Evolutionary conservation across 2,888 invertebrate genomes (phyloP).

Genomic region (Thera britannica): DNA sequence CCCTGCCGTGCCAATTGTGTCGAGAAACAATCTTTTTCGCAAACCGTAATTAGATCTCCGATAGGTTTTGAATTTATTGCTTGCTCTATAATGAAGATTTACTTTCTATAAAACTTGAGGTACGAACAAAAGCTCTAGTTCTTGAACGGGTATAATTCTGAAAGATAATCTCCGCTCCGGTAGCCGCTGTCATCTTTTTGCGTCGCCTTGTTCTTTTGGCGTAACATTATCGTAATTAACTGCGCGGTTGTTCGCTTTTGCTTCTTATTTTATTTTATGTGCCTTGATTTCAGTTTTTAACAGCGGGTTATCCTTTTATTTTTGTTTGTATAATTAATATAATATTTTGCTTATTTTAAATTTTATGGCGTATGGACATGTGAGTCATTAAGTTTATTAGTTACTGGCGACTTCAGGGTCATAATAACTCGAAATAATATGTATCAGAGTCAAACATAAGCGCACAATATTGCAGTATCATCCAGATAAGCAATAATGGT

Average conservation of each 20-base stretch:
- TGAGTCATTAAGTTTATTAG: background rate
- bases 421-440: background rate
- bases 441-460: constrained; percentile 9
- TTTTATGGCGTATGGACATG: background rate
- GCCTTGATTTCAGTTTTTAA: constrained; percentile 26
- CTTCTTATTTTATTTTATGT: constrained; percentile 35
- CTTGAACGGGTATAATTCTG: constrained; percentile 67
- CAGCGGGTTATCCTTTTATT: constrained; percentile 2
- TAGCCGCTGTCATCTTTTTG: constrained; percentile 65
- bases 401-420: background rate
- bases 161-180: constrained; percentile 67
- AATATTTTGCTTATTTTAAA: background rate
- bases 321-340: constrained; percentile 10
- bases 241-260: constrained; percentile 26
- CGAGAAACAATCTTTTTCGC: constrained; percentile 39
- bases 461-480: constrained; percentile 44
- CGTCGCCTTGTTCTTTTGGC: constrained; percentile 44
- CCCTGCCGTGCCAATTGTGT: constrained; percentile 32
- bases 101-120: constrained; percentile 60
- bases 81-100: constrained; percentile 77
- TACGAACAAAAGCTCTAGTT: constrained; percentile 62
- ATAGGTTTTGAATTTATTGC: constrained; percentile 71
- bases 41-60: constrained; percentile 63
- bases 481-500: constrained; percentile 43
- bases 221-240: constrained; percentile 41